Percentiles rank a stretch among this genome's conserved stretches.
These are phyloP conservation scores for Ochotona princeps DNA, from an alignment of 2,113 vertebrate genomes.

Conservation along the genomic window DNA sequence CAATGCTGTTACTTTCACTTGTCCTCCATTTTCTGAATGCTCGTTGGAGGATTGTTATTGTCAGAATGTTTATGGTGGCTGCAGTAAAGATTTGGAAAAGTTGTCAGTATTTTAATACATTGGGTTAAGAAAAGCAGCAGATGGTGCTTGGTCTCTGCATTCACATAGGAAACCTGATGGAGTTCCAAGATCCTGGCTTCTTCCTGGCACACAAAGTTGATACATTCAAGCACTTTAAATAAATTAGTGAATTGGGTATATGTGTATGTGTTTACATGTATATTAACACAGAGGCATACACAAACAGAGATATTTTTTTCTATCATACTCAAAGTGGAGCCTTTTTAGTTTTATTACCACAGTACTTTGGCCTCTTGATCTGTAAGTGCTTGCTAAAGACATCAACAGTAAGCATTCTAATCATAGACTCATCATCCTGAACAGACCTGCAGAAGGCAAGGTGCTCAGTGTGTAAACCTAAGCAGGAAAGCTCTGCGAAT, in stretches of 20 bases:
- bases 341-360: background rate
- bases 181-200: no score
- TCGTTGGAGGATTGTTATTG: no score
- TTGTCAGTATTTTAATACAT: no score
- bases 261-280: background rate
- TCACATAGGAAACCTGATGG: no score
- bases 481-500: slow-evolving; percentile 32
- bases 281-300: background rate
- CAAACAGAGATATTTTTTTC: background rate
- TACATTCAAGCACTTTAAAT: slow-evolving; percentile 32
- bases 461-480: slow-evolving; percentile 12
- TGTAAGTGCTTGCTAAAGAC: background rate
- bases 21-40: no score
- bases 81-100: no score
- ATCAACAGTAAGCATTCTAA: background rate
- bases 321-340: background rate
- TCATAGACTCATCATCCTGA: background rate
- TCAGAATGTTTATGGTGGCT: no score
- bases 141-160: no score
- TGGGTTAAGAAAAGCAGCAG: no score
- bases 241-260: background rate
- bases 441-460: background rate
- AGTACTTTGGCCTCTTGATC: background rate
- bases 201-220: slow-evolving; percentile 22
- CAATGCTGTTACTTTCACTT: no score